These are phyloP conservation scores for Petrocephalus sullivani DNA, from an alignment of 2,797 vertebrate genomes.

Conservation along the genomic window DNA sequence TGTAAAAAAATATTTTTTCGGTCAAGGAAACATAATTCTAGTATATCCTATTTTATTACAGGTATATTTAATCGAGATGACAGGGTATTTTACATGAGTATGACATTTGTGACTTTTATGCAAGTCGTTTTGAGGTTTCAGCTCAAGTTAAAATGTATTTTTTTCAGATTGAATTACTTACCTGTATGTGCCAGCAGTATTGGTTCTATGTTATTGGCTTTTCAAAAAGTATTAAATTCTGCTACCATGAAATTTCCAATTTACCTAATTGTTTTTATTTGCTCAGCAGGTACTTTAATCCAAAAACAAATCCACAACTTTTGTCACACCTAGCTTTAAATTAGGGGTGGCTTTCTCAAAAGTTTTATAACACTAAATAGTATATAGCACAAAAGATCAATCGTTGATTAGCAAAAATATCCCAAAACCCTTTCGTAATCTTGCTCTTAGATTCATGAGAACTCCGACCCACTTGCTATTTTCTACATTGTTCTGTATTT, in stretches of 20 bases:
- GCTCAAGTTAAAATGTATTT: background rate
- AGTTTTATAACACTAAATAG: too few relatives aligned
- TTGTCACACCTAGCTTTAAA: background rate
- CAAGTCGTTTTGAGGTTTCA: conserved; percentile 7
- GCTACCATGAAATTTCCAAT: conserved; percentile 5
- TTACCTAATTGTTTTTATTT: conserved; percentile 7
- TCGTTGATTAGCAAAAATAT: too few relatives aligned
- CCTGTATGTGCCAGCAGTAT: background rate
- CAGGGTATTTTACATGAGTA: conserved; percentile 14
- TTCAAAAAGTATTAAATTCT: conserved; percentile 13
- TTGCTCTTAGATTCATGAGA: too few relatives aligned
- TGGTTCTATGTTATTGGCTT: conserved; percentile 10
- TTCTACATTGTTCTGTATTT: too few relatives aligned
- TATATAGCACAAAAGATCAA: too few relatives aligned
- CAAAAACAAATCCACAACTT: background rate
- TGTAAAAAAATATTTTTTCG: background rate
- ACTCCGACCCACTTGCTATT: too few relatives aligned
- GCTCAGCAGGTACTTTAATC: background rate
- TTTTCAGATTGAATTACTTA: background rate
- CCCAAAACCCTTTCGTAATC: too few relatives aligned
- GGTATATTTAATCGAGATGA: background rate
- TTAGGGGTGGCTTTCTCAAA: too few relatives aligned
- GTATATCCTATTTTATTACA: conserved; percentile 6
- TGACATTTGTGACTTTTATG: conserved; percentile 1
- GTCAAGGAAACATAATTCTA: background rate